Evolutionary conservation across 2,113 vertebrate species (phyloP).

Genomic region (Brachirus orientalis): DNA sequence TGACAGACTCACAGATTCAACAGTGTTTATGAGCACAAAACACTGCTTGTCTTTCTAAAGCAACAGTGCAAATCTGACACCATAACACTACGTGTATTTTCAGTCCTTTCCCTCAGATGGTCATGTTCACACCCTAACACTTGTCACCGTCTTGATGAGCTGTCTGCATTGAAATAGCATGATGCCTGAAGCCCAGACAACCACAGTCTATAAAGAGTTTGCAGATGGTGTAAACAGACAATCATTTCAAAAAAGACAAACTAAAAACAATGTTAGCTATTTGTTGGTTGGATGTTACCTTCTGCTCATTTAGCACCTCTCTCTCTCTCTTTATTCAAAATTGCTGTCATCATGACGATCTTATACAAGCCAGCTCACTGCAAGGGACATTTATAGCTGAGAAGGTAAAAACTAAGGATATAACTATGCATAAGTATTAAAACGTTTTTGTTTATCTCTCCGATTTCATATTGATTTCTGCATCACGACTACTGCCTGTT

Average conservation of each 20-base stretch:
- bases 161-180: conserved; percentile 37
- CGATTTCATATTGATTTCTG: background rate
- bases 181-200: conserved; percentile 36
- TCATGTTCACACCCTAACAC: conserved; percentile 38
- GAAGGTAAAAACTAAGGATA: background rate
- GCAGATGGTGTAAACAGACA: conserved; percentile 48
- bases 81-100: conserved; percentile 3
- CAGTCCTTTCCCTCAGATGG: background rate
- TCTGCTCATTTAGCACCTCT: conserved; percentile 4
- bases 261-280: background rate
- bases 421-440: background rate
- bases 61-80: background rate
- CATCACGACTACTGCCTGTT: background rate
- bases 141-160: conserved; percentile 48
- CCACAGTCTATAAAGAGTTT: conserved; percentile 39
- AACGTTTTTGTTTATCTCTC: background rate
- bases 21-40: background rate
- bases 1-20: background rate
- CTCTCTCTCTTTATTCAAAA: background rate
- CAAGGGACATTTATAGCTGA: no score
- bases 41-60: no score
- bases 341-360: background rate
- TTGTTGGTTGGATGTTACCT: conserved; percentile 1
- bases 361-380: background rate
- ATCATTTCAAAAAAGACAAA: conserved; percentile 32